phyloP scores from a whole-genome alignment of 2,888 invertebrate species.

The Drosophila lacicola region DNA sequence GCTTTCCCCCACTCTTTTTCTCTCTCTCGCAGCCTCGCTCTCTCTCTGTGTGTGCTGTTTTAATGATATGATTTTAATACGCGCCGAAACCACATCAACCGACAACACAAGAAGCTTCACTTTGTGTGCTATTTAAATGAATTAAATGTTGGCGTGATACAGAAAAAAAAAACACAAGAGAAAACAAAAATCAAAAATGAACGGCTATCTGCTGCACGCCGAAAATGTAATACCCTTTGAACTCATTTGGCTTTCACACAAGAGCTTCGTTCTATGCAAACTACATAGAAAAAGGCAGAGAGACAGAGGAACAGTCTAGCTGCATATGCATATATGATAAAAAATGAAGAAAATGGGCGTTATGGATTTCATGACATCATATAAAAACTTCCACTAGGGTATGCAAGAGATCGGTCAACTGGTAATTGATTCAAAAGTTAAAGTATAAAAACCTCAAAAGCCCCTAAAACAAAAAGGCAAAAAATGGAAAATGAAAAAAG shows the following conservation, averaged over 20 bases:
- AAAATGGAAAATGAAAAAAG: not conserved
- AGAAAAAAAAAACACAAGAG: slow-evolving; percentile 1
- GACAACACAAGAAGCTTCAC: slow-evolving; percentile 27
- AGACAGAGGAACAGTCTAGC: no score
- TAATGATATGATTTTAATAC: slow-evolving; percentile 53
- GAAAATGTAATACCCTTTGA: not conserved
- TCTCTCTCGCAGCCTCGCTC: not conserved
- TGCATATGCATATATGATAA: no score
- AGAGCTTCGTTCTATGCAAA: no score
- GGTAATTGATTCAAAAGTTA: not conserved
- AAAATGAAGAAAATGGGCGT: no score
- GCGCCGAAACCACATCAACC: slow-evolving; percentile 36
- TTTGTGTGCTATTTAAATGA: slow-evolving; percentile 58
- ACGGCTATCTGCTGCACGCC: no score
- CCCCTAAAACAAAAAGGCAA: slow-evolving; percentile 1
- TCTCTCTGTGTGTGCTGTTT: slow-evolving; percentile 7
- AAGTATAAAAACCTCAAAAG: slow-evolving; percentile 12
- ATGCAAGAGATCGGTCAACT: not conserved
- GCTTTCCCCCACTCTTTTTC: not conserved
- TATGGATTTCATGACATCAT: no score
- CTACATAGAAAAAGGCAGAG: no score
- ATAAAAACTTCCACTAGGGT: no score
- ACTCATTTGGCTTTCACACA: no score
- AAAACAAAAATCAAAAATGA: not conserved
- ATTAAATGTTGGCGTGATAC: slow-evolving; percentile 49